Base-by-base conservation (phyloP, 2,888 invertebrate species). In the Agonopterix heracliana region DNA sequence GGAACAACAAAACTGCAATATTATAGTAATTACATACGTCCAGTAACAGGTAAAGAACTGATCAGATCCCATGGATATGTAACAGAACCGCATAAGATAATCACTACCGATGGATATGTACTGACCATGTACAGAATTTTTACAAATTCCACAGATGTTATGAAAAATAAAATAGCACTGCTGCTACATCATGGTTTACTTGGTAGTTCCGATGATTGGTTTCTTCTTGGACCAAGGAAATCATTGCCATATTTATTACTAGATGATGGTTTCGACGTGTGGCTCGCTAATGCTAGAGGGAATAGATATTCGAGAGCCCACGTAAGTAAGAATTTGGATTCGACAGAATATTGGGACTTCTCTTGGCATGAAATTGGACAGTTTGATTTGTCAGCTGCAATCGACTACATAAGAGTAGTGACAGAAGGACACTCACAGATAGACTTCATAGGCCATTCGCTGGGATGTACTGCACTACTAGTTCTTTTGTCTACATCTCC, bases 181-280 rank as follows among this genome's bases (percentile, higher is more conserved):
- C 26, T 26, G n/a, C 47, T 79, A 5, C 66, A 69, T 40, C 78
- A 78, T 44, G 79, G 77, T 1, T 35, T 78, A 12, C 54, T 73
- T 48, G 75, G 72, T 2, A 71, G 70, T 51, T 66, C 76, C n/a
- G 66, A 66, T 35, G 74, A 79, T 50, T 77, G 77, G 77, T 47
- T 77, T 12, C 49, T 74, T 9, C 61, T 74, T 17, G 74, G 74
- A 2, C 54, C 64, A 12, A 57, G 63, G n/a, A 59, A 54, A 48
- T 57, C 71, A 9, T 51, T 79, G 4, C 71, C 77, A 0, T 77
- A 71, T 53, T 50, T 73, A 35, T 46, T 93, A 79, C 73, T 85
- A 76, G 75, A 92, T 47, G 71, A 73, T 4, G 85, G 87, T 8
- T 89, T 80, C 54, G 90, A 90, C 54, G 88, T 90, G 0, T 94